Evolutionary conservation across 2,113 vertebrate species (phyloP).

Genomic region (Thunnus thynnus): DNA sequence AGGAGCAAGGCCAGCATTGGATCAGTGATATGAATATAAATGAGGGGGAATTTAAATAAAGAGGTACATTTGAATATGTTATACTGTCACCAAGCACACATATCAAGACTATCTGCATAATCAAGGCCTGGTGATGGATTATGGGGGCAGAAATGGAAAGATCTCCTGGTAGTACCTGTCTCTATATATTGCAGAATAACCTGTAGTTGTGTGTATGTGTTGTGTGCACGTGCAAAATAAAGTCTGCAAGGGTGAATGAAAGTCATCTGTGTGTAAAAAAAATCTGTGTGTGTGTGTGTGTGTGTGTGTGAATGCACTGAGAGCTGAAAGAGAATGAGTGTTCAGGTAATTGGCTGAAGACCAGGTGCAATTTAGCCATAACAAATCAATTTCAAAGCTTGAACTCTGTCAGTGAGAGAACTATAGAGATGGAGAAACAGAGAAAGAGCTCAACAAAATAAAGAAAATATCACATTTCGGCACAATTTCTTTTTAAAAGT

Average conservation of each 20-base stretch:
- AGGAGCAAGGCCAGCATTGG: conserved; percentile 40
- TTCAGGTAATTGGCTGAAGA: conserved; percentile 74
- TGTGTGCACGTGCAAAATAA: conserved; percentile 10
- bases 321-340: conserved; percentile 38
- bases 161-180: neutral
- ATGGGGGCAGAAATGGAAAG: conserved; percentile 32
- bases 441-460: neutral
- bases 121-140: conserved; percentile 59
- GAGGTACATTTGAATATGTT: conserved; percentile 62
- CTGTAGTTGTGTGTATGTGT: neutral
- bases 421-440: neutral
- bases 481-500: too few relatives aligned
- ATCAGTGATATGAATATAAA: conserved; percentile 73
- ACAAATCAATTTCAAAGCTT: conserved; percentile 74
- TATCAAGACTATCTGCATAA: conserved; percentile 60
- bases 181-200: conserved; percentile 6
- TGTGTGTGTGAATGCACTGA: conserved; percentile 25
- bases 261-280: conserved; percentile 31
- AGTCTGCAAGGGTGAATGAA: conserved; percentile 44
- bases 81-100: conserved; percentile 26
- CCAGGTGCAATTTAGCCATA: conserved; percentile 67
- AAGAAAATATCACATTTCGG: neutral
- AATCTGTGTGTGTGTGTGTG: neutral
- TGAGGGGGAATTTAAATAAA: conserved; percentile 71
- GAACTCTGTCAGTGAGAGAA: neutral